phyloP scores from a whole-genome alignment of 2,888 invertebrate genomes.

The Phragmatobia fuliginosa region DNA sequence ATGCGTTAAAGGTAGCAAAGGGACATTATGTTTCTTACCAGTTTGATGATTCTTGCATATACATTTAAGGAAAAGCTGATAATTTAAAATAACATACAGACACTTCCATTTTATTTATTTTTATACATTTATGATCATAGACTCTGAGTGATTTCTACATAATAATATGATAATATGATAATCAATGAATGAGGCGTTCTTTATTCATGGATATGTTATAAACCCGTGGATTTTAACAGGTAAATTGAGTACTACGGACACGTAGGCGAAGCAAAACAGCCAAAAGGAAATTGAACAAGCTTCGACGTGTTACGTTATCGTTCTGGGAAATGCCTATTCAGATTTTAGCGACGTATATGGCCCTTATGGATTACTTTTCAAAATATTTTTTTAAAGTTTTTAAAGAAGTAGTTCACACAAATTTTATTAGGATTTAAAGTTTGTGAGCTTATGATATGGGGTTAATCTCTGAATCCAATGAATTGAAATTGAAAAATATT shows the following conservation, averaged over 20 bases:
- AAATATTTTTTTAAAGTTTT: neutral
- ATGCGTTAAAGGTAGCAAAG: too few species aligned
- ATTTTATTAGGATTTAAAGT: too few species aligned
- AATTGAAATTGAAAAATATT: too few species aligned
- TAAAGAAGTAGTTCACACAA: too few species aligned
- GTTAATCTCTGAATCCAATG: too few species aligned
- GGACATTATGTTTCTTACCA: too few species aligned
- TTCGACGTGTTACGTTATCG: constrained; percentile 10
- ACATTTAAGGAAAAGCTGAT: too few species aligned
- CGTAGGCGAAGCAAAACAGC: constrained; percentile 15
- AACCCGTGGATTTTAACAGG: neutral
- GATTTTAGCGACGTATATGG: neutral
- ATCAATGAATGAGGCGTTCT: neutral
- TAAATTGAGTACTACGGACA: constrained; percentile 1
- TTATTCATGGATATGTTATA: neutral
- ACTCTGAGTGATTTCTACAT: neutral
- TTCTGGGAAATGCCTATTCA: constrained; percentile 6
- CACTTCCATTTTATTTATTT: too few species aligned
- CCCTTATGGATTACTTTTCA: neutral
- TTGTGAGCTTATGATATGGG: too few species aligned
- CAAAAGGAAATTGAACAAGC: constrained; percentile 40
- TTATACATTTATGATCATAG: too few species aligned
- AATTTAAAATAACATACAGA: too few species aligned
- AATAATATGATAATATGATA: neutral
- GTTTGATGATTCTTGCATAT: too few species aligned